Conservation (phyloP, 1,140 invertebrate genomes). For the Mamestra configurata region DNA sequence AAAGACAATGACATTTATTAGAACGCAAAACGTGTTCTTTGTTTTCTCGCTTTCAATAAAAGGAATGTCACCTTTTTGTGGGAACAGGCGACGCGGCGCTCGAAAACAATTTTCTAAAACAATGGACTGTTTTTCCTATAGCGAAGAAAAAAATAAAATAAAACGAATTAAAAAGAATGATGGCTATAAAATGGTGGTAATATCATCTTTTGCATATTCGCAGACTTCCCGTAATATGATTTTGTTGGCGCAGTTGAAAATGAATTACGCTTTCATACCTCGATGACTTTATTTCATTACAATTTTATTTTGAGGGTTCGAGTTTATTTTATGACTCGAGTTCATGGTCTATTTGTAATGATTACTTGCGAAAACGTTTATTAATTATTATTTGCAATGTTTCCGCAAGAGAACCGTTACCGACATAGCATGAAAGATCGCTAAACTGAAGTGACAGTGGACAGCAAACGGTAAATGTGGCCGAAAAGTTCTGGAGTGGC, state of each 20-base stretch:
- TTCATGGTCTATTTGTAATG: too few species aligned
- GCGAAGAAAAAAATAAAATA: not conserved
- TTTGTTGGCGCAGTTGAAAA: not conserved
- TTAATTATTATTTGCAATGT: too few species aligned
- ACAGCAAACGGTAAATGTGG: too few species aligned
- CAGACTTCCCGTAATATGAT: not conserved
- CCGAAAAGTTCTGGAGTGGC: too few species aligned
- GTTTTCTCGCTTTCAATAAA: slow-evolving; percentile 25
- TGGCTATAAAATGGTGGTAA: not conserved
- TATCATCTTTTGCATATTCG: slow-evolving; percentile 24
- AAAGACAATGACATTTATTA: slow-evolving; percentile 21
- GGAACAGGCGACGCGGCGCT: not conserved
- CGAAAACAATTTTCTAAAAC: slow-evolving; percentile 25
- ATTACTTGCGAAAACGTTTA: too few species aligned
- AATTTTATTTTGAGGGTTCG: not conserved
- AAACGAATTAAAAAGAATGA: not conserved
- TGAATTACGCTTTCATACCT: not conserved
- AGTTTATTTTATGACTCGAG: too few species aligned
- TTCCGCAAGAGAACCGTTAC: too few species aligned
- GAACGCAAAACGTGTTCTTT: not conserved
- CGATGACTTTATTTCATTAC: not conserved
- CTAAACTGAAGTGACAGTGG: too few species aligned
- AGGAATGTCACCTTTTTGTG: slow-evolving; percentile 28
- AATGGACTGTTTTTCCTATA: slow-evolving; percentile 6
- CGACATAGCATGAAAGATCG: too few species aligned